Conservation (phyloP, 2,888 invertebrate species). For the Caenorhabditis virilis region DNA sequence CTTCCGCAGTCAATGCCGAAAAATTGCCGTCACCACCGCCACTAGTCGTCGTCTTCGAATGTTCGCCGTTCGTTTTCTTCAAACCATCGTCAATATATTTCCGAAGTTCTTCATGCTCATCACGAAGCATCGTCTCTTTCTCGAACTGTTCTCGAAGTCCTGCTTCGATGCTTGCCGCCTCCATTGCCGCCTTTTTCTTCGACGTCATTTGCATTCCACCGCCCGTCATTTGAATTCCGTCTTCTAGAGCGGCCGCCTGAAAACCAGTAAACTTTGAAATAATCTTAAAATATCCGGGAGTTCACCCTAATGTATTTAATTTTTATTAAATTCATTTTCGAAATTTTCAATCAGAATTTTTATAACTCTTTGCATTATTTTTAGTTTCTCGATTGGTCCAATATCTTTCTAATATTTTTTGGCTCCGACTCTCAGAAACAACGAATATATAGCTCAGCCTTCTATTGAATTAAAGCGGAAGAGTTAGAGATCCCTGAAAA, state of each 20-base stretch:
- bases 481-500: no score
- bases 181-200: slow-evolving; percentile 57
- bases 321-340: no score
- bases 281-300: no score
- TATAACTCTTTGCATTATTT: no score
- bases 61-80: slow-evolving; percentile 8
- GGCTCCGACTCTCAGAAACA: no score
- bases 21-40: slow-evolving; percentile 6
- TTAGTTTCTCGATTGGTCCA: no score
- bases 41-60: not conserved
- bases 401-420: no score
- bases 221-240: slow-evolving; percentile 51
- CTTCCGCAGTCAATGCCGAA: slow-evolving; percentile 28
- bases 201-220: slow-evolving; percentile 58
- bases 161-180: slow-evolving; percentile 62
- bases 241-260: slow-evolving; percentile 40
- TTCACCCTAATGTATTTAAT: not conserved
- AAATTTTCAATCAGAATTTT: no score
- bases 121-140: slow-evolving; percentile 63
- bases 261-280: no score
- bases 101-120: slow-evolving; percentile 66
- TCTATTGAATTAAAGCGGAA: no score
- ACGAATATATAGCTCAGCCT: no score
- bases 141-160: slow-evolving; percentile 66
- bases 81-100: slow-evolving; percentile 58